These are phyloP conservation scores for Nyleta sp. DNA, from an alignment of 2,888 invertebrate species.

Conservation along the genomic window DNA sequence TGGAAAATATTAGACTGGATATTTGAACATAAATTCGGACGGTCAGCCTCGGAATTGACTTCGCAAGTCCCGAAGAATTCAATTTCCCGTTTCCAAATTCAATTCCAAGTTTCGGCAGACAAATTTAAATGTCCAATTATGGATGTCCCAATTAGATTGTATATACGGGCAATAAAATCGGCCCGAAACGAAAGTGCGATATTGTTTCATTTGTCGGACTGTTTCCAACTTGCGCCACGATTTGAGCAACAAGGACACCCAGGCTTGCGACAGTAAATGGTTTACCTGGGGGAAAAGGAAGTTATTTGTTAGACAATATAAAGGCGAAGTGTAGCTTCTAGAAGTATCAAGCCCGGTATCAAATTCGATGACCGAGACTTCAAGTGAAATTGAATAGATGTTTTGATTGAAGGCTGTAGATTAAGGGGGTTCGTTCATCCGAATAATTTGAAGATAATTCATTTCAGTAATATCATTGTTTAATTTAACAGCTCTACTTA, in stretches of 20 bases:
- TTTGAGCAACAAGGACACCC: slow-evolving; percentile 19
- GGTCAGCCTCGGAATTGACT: slow-evolving; percentile 50
- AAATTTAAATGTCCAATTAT: slow-evolving; percentile 53
- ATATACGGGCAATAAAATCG: slow-evolving; percentile 38
- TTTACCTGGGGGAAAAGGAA: slow-evolving; percentile 38
- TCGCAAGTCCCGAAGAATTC: slow-evolving; percentile 47
- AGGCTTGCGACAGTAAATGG: slow-evolving; percentile 33
- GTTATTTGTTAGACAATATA: slow-evolving; percentile 45
- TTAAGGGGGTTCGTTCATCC: not conserved
- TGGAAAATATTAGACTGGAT: slow-evolving; percentile 31
- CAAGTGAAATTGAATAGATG: slow-evolving; percentile 1
- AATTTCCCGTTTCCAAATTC: slow-evolving; percentile 36
- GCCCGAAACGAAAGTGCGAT: slow-evolving; percentile 34
- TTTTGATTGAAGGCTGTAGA: slow-evolving; percentile 11
- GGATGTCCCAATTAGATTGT: slow-evolving; percentile 50
- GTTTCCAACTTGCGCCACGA: slow-evolving; percentile 36
- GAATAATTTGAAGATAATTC: too few relatives aligned
- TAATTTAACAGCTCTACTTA: too few relatives aligned
- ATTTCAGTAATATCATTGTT: too few relatives aligned
- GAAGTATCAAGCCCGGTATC: slow-evolving; percentile 17
- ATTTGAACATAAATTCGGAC: slow-evolving; percentile 35
- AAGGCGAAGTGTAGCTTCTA: slow-evolving; percentile 24
- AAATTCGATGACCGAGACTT: slow-evolving; percentile 24
- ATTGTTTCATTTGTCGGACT: slow-evolving; percentile 40
- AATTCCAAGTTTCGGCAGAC: slow-evolving; percentile 45